Conservation (phyloP, 2,888 invertebrate genomes). For the Caenorhabditis japonica region DNA sequence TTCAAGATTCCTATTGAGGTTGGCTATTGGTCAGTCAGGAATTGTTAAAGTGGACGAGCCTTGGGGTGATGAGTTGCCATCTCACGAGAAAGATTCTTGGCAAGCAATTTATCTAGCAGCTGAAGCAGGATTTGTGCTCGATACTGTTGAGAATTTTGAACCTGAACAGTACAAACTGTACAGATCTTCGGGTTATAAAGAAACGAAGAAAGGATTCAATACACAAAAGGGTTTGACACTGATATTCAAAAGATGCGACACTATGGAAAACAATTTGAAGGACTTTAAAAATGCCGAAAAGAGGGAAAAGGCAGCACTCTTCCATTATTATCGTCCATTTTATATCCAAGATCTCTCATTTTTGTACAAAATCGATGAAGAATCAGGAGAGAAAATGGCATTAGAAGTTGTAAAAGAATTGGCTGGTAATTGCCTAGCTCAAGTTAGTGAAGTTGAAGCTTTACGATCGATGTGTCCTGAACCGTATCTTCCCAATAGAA, state of each 20-base stretch:
- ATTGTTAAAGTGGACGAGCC: conserved; percentile 26
- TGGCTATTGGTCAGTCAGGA: conserved; percentile 70
- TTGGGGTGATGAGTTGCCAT: conserved; percentile 32
- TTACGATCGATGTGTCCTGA: conserved; percentile 66
- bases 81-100: conserved; percentile 72
- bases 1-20: conserved; percentile 62
- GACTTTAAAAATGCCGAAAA: conserved; percentile 9
- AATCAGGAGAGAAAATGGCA: conserved; percentile 19
- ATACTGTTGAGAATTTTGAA: conserved; percentile 24
- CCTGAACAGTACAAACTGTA: conserved; percentile 47
- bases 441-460: conserved; percentile 54
- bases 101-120: conserved; percentile 68
- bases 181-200: conserved; percentile 68
- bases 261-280: conserved; percentile 4
- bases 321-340: conserved; percentile 59
- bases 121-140: conserved; percentile 54
- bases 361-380: conserved; percentile 58
- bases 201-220: conserved; percentile 67
- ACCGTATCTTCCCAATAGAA: conserved; percentile 64
- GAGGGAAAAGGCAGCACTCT: background rate
- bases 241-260: conserved; percentile 50
- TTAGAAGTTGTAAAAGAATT: conserved; percentile 44
- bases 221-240: conserved; percentile 63
- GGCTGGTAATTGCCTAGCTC: conserved; percentile 48
- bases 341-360: conserved; percentile 70